A percentile compares a stretch with the other conserved stretches of the same genome.
Evolutionary conservation across 2,113 vertebrate genomes (phyloP).

Genomic region (Xenotilapia flavipinnis): DNA sequence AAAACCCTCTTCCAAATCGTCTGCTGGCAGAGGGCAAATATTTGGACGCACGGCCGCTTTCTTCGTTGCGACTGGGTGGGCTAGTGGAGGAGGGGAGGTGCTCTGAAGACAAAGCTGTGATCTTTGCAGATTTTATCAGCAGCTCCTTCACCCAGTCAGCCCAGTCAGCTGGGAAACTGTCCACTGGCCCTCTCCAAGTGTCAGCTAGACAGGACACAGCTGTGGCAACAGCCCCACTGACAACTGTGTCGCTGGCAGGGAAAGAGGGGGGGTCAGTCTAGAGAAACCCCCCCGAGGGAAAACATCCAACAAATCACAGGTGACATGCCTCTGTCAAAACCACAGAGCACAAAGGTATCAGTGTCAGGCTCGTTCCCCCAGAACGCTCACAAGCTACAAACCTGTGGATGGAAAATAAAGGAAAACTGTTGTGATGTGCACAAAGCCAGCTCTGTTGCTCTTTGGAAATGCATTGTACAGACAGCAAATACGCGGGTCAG

Average conservation of each 20-base stretch:
- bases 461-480: constrained; percentile 48
- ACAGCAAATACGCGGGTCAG: background rate
- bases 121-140: background rate
- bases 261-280: background rate
- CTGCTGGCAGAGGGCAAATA: background rate
- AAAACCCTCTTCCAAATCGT: background rate
- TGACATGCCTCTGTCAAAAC: constrained; percentile 22
- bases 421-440: constrained; percentile 12
- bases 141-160: constrained; percentile 1
- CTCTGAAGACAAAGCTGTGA: background rate
- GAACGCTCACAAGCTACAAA: background rate
- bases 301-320: constrained; percentile 31
- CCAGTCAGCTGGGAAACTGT: constrained; percentile 15
- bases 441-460: constrained; percentile 43
- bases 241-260: constrained; percentile 42
- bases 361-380: background rate
- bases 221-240: constrained; percentile 51
- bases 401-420: background rate
- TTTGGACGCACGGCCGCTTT: background rate
- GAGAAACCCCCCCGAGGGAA: background rate
- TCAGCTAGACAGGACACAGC: constrained; percentile 50
- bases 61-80: background rate
- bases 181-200: background rate
- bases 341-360: background rate
- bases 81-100: background rate